phyloP scores from a whole-genome alignment of 2,797 vertebrate species.

The Girardinus metallicus region DNA sequence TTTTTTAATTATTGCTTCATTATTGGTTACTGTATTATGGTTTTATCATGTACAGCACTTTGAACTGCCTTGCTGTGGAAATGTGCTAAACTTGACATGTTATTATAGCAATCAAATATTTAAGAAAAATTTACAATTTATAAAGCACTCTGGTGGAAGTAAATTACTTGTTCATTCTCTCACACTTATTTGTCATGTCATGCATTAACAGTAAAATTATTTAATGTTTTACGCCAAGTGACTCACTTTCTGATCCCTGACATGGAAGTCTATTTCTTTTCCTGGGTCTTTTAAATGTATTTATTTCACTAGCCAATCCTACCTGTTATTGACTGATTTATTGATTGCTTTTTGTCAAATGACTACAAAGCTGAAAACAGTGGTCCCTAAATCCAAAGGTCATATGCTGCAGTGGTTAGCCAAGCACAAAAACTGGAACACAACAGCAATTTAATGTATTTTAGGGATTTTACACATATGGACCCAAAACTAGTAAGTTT shows the following conservation, averaged over 20 bases:
- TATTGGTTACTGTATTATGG: too few species aligned
- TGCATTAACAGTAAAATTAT: slow-evolving; percentile 60
- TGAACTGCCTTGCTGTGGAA: too few species aligned
- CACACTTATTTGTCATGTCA: slow-evolving; percentile 4
- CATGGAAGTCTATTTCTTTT: slow-evolving; percentile 81
- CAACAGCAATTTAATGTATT: background rate
- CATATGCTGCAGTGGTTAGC: slow-evolving; percentile 5
- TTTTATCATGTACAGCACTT: too few species aligned
- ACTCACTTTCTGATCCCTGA: slow-evolving; percentile 85
- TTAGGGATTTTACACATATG: background rate
- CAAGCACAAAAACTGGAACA: background rate
- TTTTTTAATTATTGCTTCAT: too few species aligned
- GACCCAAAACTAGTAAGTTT: too few species aligned
- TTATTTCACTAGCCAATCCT: slow-evolving; percentile 74
- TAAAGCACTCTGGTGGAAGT: background rate
- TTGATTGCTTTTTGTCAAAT: slow-evolving; percentile 87
- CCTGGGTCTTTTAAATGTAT: slow-evolving; percentile 81
- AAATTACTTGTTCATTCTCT: too few species aligned
- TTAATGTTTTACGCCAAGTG: slow-evolving; percentile 76
- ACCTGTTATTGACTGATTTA: slow-evolving; percentile 79
- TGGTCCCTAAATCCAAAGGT: slow-evolving; percentile 68
- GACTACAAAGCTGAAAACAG: slow-evolving; percentile 77
- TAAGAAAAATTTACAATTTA: background rate
- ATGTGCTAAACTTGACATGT: background rate
- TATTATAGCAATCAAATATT: background rate